These are phyloP conservation scores for Oikopleura dioica DNA, from an alignment of 23 tunicate genomes.

Conservation along the genomic window DNA sequence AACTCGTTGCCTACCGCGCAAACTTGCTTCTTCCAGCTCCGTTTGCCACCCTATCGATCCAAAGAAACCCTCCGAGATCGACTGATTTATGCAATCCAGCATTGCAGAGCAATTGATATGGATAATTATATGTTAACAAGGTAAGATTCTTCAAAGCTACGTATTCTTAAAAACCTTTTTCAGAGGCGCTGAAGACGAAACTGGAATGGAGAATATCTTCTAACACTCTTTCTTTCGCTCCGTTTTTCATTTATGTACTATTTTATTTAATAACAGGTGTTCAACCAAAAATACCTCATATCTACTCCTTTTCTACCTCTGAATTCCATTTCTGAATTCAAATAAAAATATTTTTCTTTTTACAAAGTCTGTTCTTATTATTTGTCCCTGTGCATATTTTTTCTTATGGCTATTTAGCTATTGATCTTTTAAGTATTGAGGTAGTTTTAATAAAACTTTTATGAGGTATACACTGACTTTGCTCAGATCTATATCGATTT, in stretches of 20 bases:
- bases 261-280: too few relatives aligned
- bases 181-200: not conserved
- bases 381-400: too few relatives aligned
- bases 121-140: conserved; percentile 60
- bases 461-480: too few relatives aligned
- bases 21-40: conserved; percentile 64
- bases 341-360: too few relatives aligned
- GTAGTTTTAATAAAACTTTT: too few relatives aligned
- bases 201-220: not conserved
- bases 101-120: conserved; percentile 81
- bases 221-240: not conserved
- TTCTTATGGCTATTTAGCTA: not conserved
- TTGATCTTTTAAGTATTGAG: too few relatives aligned
- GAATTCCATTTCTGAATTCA: not conserved
- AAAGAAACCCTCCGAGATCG: conserved; percentile 40
- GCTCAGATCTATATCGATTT: too few relatives aligned
- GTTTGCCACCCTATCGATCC: conserved; percentile 46
- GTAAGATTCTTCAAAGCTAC: not conserved
- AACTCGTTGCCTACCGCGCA: conserved; percentile 45
- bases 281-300: not conserved
- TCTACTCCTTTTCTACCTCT: not conserved
- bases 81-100: conserved; percentile 60
- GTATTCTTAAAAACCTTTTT: not conserved
- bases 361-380: too few relatives aligned
- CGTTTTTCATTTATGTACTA: too few relatives aligned